A percentile compares a stretch with the other conserved stretches of the same genome.
Conservation (phyloP, 2,797 vertebrate genomes). For the Trematomus bernacchii region DNA sequence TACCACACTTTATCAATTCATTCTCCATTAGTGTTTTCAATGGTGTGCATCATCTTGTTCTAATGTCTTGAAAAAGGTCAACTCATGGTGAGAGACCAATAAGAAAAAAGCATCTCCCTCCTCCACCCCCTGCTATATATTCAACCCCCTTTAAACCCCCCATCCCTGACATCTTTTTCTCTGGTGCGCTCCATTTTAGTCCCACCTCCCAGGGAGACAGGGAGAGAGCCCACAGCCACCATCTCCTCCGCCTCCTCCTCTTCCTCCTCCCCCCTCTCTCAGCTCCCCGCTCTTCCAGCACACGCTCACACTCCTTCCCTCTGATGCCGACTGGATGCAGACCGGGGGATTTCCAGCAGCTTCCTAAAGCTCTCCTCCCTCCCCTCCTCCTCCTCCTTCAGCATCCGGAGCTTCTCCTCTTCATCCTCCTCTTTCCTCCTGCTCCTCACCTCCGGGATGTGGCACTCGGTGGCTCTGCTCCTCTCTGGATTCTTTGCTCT, state of each 20-base stretch:
- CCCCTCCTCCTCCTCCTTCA: conserved; percentile 39
- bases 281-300: conserved; percentile 55
- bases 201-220: conserved; percentile 63
- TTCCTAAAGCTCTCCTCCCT: conserved; percentile 63
- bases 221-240: conserved; percentile 50
- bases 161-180: conserved; percentile 58
- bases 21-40: conserved; percentile 15
- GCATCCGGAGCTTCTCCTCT: conserved; percentile 56
- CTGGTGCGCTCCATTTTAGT: conserved; percentile 68
- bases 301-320: conserved; percentile 67
- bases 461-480: conserved; percentile 83
- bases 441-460: conserved; percentile 82
- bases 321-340: conserved; percentile 78
- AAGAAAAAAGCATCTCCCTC: conserved; percentile 43
- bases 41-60: conserved; percentile 15
- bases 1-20: background rate
- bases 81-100: conserved; percentile 27
- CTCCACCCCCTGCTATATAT: conserved; percentile 35
- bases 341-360: conserved; percentile 71
- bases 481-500: conserved; percentile 84
- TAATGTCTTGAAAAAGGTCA: conserved; percentile 52
- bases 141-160: conserved; percentile 33
- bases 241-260: conserved; percentile 44
- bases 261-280: conserved; percentile 30
- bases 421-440: conserved; percentile 55